Conservation (phyloP, 2,888 invertebrate genomes). For the Anoplius nigerrimus region DNA sequence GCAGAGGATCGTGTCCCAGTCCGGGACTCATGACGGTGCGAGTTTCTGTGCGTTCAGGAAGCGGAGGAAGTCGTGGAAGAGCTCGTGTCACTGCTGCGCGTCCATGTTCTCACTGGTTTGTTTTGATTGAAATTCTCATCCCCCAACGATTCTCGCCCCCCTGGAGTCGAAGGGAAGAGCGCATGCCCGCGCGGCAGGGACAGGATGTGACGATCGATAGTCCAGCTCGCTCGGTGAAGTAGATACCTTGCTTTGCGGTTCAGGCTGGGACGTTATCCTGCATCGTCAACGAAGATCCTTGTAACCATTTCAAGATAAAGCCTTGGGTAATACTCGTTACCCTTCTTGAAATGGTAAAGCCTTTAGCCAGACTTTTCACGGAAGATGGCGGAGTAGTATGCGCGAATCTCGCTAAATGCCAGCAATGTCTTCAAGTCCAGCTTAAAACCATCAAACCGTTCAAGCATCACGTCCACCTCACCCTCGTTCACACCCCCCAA, state of each 20-base stretch:
- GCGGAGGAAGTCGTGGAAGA: conserved; percentile 1
- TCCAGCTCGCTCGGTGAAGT: conserved; percentile 19
- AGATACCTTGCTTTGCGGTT: conserved; percentile 4
- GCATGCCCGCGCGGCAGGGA: conserved; percentile 3
- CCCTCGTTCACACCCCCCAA: too few species aligned
- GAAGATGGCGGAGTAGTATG: too few species aligned
- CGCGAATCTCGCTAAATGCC: too few species aligned
- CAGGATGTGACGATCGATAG: conserved; percentile 42
- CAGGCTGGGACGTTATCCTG: too few species aligned
- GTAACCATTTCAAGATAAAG: too few species aligned
- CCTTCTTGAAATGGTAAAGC: too few species aligned
- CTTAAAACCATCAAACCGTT: too few species aligned
- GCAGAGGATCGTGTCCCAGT: conserved; percentile 69
- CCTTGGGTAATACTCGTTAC: too few species aligned
- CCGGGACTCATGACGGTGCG: conserved; percentile 64
- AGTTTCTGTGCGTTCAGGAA: conserved; percentile 6
- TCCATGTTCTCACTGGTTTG: conserved; percentile 41
- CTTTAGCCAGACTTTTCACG: too few species aligned
- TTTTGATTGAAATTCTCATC: conserved; percentile 49
- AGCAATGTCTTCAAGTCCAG: too few species aligned
- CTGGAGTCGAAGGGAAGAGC: conserved; percentile 24
- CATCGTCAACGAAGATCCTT: too few species aligned
- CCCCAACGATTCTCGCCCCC: conserved; percentile 26
- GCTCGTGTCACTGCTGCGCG: conserved; percentile 39
- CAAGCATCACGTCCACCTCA: neutral